Base-by-base conservation (phyloP, 1,140 invertebrate genomes). In the Drosophila kepulauana region DNA sequence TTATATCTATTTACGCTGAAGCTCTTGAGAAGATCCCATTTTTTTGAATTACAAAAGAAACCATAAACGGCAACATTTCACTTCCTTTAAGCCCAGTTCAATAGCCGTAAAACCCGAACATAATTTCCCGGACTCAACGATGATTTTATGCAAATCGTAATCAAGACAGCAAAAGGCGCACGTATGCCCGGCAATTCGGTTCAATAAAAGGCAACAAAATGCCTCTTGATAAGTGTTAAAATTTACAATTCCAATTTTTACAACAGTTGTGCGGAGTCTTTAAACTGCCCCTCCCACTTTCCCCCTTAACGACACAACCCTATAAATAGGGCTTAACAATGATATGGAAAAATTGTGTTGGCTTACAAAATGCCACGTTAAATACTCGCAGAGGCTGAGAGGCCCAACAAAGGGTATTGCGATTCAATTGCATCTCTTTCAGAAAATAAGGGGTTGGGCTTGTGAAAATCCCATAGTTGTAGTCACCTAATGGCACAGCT, bases 191-290 rank as follows among this genome's bases (percentile, higher is more conserved):
- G 68, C 84, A 87, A 87, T 88, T 75, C 74, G 69, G 77, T 61
- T 75, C 80, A 87, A 87, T 87, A 87, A 87, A 87, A 88, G 49
- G 43, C 69, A 78, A 88, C 76, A 81, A 84, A 88, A 89, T 89
- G 81, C 74, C 65, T 49, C 66, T 80, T 78, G 82, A 82, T 89
- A 81, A 88, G 84, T 88, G 85, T 89, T 41, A 72, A 78, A 88
- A 88, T 88, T 88, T 88, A 88, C 84, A 88, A 88, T 88, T 88
- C 84, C 85, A 84, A 89, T 89, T 86, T 86, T 88, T 38, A 82
- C 69, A 78, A 73, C 85, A 88, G 84, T 88, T 88, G 84, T 89
- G 76, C 66, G 54, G 13, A 57, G 54, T 58, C 52, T 65, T 75
- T 75, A 71, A 75, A 58, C 15, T 61, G 56, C n/a, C 13, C 13